Base-by-base conservation (phyloP, 2,113 vertebrate species). In the Marcusenius ussheri region DNA sequence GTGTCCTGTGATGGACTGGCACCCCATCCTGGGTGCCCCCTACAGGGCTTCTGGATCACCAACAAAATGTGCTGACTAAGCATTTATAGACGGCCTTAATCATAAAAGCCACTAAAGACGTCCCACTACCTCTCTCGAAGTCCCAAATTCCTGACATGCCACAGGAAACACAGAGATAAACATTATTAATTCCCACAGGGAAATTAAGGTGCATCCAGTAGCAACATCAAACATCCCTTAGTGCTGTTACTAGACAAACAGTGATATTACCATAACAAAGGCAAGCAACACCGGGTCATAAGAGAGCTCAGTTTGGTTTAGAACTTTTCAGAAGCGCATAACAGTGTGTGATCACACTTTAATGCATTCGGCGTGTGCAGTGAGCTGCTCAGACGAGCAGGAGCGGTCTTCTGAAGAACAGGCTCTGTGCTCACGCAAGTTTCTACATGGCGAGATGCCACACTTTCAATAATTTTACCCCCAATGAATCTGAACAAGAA, bases 291-390 rank as follows among this genome's bases (percentile, higher is more conserved):
- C 31, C 4, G 35, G 74, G 74, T 80, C 74, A 80, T 35, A 80
- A 7, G 74, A 42, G 74, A 53, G 5, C 42, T 35, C n/a, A 31
- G 24, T 19, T 17, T 17, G 10, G 11, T 53, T 89, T 83, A n/a
- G 45, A 84, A 45, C 35, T 83, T 89, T 89, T n/a, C 39, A 88
- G 88, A 66, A 90, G 53, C n/a, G 11, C 49, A 58, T 51, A 45
- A 45, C 31, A 91, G 84, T 19, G 66, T 46, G 88, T 58, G 89
- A 89, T 90, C 89, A 89, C 85, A 24, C 86, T 86, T 90, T 89
- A 90, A 89, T 91, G 88, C 88, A 74, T 88, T 90, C 83, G 77
- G 9, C 27, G 83, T 87, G 3, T 83, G 51, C 42, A 56, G 42
- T 56, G n/a, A 51, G 66, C 56, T 83, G 86, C 39, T 50, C 17